A percentile compares a stretch with the other conserved stretches of the same genome.
Evolutionary conservation across 2,113 vertebrate genomes (phyloP).

Genomic region (Mungos mungo): DNA sequence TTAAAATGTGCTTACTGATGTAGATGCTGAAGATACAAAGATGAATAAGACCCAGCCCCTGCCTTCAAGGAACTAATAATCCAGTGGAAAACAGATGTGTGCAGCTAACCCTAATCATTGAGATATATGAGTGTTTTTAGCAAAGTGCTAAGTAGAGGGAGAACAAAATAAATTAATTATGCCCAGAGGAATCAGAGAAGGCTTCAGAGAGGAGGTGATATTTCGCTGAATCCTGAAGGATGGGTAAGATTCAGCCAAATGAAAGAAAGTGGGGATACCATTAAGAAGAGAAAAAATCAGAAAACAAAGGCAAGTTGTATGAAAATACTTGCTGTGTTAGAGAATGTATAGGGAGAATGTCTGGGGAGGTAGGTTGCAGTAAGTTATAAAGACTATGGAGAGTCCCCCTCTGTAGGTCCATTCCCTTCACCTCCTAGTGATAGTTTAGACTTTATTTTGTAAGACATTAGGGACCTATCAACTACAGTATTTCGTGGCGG

Average conservation of each 20-base stretch:
- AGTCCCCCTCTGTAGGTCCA: not conserved
- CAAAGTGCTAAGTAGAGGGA: constrained; percentile 13
- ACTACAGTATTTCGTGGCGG: not conserved
- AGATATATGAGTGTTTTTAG: constrained; percentile 40
- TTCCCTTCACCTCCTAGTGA: not conserved
- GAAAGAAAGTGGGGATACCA: not conserved
- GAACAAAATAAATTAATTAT: constrained; percentile 43
- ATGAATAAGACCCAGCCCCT: constrained; percentile 42
- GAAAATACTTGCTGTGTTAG: not conserved
- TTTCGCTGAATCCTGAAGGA: not conserved
- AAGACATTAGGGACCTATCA: not conserved
- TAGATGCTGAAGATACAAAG: constrained; percentile 34
- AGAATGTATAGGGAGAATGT: not conserved
- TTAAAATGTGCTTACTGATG: constrained; percentile 56
- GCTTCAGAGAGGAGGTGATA: constrained; percentile 41
- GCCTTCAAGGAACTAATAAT: constrained; percentile 72
- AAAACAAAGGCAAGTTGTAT: not conserved
- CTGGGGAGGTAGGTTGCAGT: not conserved
- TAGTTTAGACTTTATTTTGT: not conserved
- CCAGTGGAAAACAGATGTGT: constrained; percentile 51
- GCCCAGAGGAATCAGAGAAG: constrained; percentile 30
- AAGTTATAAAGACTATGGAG: not conserved
- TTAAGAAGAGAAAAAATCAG: not conserved
- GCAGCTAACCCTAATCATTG: constrained; percentile 24
- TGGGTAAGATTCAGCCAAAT: not conserved